Evolutionary conservation across 2,888 invertebrate genomes (phyloP), one percentile per base, ranked within the genome.

Genomic region (Lapara coniferarum): DNA sequence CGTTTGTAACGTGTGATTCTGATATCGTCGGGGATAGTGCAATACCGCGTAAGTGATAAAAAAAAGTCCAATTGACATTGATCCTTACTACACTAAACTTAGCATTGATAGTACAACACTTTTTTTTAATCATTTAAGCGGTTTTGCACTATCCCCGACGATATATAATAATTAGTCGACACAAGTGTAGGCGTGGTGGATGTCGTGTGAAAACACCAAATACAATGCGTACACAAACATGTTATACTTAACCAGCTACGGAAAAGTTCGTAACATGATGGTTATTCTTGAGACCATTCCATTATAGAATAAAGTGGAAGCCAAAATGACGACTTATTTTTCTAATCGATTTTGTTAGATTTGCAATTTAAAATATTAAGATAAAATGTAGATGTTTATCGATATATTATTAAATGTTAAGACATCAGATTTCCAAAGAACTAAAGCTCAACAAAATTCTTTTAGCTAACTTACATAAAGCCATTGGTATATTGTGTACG

Each of bases 281-380:
- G 91, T 92, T 89, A 91, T 80, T 85, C 85, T 88, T 89, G 87
- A 90, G 87, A 91, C 93, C 92, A 93, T 93, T 93, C 93, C 93
- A 93, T 89, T 91, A 84, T 87, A 90, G 81, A 82, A 81, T 91
- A 89, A 89, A 88, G 88, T 90, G 87, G 89, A 92, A 90, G 93
- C 92, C 93, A 93, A 93, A 92, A 91, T 90, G 88, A 91, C 87
- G 90, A 92, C 89, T 93, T 93, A 93, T 93, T 93, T 93, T 93
- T 93, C 91, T 93, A 93, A 91, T 89, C 84, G 76, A 83, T 92
- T 92, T 93, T 93, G 91, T 93, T 93, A 92, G 88, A 90, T 88
- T 90, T 88, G 91, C 92, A 89, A 89, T 86, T 89, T 83, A 88
- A 85, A 84, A 78, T 83, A 80, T 84, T 89, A 88, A 88, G 84